Evolutionary conservation across 92 coral and sea anemone species (phyloP), one percentile per base, ranked within the genome.

Genomic region (Porites divaricata): DNA sequence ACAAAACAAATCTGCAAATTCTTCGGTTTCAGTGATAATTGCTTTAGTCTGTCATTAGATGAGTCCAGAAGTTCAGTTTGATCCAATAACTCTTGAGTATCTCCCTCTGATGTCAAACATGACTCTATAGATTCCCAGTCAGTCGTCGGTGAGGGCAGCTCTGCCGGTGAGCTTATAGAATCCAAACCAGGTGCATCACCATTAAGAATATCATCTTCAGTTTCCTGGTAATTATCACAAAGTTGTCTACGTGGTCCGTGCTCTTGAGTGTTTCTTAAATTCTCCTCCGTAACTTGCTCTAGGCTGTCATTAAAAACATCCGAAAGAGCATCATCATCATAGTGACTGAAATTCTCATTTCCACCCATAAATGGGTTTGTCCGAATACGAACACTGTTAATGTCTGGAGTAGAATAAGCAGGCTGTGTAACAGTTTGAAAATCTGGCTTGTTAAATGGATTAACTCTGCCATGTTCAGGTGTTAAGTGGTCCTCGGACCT

Each of bases 101-200:
- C 94, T 53, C 91, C 89, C 86, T 92, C 92, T 21, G 97, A 93
- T 12, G 92, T 95, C 72, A 97, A 70, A 74, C 97, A 93, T 20
- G 98, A 93, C 72, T 97, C 99, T 69, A 97, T 97, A 2, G 97
- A 95, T 56, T 95, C 97, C 99, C 99, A 97, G 85, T 97, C 99
- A 19, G 99, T 97, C 23, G 95, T 92, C 0, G 99, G 98, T 5
- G 99, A 95, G 2, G 98, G 97, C 28, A 97, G 88, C 70, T 97
- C 99, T 26, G 93, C 59, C 13, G 91, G 98, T 2, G 95, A 92
- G 67, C 89, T 94, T 9, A 83, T 87, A 4, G 93, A 80, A 62
- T 93, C 92, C 41, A 94, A 20, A 19, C 92, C 94, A 2, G 79
- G 61, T 26, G 85, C 74, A 61, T 72, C 92, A 57, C 84, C 83